Percentiles rank a stretch among this genome's conserved stretches.
Conservation (phyloP, 2,888 invertebrate species). For the Xestia rhomboidea region DNA sequence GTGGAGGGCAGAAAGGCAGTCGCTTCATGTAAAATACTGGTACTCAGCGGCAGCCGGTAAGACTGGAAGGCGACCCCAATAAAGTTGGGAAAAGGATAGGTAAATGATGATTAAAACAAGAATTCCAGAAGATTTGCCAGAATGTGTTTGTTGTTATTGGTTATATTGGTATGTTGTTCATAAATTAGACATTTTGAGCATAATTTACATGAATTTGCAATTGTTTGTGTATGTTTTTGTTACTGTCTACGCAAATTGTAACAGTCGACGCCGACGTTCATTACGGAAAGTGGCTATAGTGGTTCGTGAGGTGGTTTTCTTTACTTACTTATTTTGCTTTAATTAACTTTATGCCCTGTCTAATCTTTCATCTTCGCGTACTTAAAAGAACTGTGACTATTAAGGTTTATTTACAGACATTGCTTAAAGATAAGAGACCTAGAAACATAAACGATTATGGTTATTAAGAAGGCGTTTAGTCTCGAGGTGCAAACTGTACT, state of each 20-base stretch:
- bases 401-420: background rate
- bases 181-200: background rate
- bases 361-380: conserved; percentile 2
- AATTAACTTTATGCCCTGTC: conserved; percentile 7
- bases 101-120: background rate
- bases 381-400: background rate
- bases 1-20: no score
- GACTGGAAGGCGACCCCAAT: no score
- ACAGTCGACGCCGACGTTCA: conserved; percentile 15
- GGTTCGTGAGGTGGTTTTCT: conserved; percentile 6
- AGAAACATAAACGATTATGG: background rate
- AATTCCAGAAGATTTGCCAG: background rate
- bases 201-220: conserved; percentile 31
- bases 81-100: no score
- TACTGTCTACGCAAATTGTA: conserved; percentile 18
- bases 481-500: no score
- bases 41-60: no score
- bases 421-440: background rate
- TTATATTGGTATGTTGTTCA: background rate
- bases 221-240: conserved; percentile 18
- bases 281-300: conserved; percentile 26
- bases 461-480: background rate
- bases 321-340: background rate
- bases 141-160: background rate
- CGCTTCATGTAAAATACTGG: no score